These are phyloP conservation scores for Mesitornis unicolor DNA, from an alignment of 2,113 vertebrate species.

Conservation along the genomic window DNA sequence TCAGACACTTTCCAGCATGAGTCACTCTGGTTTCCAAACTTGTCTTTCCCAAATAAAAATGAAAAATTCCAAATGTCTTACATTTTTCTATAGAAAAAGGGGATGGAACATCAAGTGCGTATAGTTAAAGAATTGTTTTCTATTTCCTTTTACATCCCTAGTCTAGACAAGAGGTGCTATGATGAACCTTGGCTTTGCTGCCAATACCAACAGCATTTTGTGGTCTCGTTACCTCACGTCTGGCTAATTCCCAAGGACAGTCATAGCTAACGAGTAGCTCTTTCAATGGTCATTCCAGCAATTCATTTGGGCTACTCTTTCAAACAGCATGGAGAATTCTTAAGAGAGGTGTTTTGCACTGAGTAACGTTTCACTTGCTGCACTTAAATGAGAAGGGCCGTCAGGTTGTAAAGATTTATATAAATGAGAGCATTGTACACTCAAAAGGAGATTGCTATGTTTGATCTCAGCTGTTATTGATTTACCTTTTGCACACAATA, in stretches of 20 bases:
- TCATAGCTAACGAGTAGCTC: constrained; percentile 52
- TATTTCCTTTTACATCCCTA: constrained; percentile 58
- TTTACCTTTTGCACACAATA: constrained; percentile 73
- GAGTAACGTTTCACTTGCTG: background rate
- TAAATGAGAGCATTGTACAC: constrained; percentile 70
- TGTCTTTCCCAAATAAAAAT: constrained; percentile 58
- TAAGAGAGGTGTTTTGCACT: constrained; percentile 29
- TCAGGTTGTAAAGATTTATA: constrained; percentile 70
- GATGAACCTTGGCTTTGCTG: constrained; percentile 51
- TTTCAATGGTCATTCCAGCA: constrained; percentile 55
- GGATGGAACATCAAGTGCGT: constrained; percentile 1
- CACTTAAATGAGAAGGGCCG: background rate
- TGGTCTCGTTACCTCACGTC: constrained; percentile 46
- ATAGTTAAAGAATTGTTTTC: constrained; percentile 58
- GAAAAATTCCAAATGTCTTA: constrained; percentile 53
- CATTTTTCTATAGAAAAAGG: constrained; percentile 57
- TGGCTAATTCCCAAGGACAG: constrained; percentile 61
- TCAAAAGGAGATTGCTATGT: constrained; percentile 65
- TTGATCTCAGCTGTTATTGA: constrained; percentile 73
- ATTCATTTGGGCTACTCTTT: constrained; percentile 39
- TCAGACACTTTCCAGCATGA: constrained; percentile 58
- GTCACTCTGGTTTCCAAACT: constrained; percentile 56
- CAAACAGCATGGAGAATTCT: constrained; percentile 6
- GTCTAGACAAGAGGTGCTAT: constrained; percentile 66
- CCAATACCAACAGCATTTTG: constrained; percentile 62